Evolutionary conservation across 92 coral and sea anemone genomes (phyloP).

Genomic region (Pocillopora grandis): DNA sequence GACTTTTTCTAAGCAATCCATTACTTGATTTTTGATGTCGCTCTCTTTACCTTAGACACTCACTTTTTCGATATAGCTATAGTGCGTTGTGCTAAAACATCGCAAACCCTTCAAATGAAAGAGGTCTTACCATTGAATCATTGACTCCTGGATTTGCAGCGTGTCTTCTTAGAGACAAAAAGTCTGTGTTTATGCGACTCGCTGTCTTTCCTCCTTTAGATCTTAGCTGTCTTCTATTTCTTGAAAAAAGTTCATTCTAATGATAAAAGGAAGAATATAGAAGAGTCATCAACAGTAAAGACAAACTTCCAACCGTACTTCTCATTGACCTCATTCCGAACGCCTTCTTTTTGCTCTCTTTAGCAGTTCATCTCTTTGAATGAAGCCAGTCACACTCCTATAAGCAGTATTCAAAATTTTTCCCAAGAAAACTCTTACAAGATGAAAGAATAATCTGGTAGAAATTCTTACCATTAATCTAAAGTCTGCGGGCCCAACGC

Average conservation of each 20-base stretch:
- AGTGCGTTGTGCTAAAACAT: too few relatives aligned
- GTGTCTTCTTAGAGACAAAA: conserved; percentile 66
- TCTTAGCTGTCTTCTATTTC: conserved; percentile 46
- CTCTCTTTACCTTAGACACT: too few relatives aligned
- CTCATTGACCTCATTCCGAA: too few relatives aligned
- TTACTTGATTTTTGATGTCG: too few relatives aligned
- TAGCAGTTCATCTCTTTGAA: too few relatives aligned
- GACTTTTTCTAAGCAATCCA: too few relatives aligned
- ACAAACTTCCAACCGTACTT: too few relatives aligned
- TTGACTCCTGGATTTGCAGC: conserved; percentile 45
- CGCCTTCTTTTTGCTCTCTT: too few relatives aligned
- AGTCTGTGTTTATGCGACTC: conserved; percentile 63
- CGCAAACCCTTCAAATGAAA: too few relatives aligned
- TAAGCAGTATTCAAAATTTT: too few relatives aligned
- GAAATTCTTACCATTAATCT: conserved; percentile 74
- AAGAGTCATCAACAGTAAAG: too few relatives aligned
- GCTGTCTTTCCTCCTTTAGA: conserved; percentile 53
- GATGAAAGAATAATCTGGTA: neutral
- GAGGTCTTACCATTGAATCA: conserved; percentile 55
- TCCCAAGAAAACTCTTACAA: neutral
- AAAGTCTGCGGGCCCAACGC: conserved; percentile 93
- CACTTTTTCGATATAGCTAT: too few relatives aligned
- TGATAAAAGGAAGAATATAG: neutral
- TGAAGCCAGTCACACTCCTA: neutral
- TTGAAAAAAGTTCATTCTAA: conserved; percentile 67